Base-by-base conservation (phyloP, 2,113 vertebrate species). In the Epinephelus fuscoguttatus region DNA sequence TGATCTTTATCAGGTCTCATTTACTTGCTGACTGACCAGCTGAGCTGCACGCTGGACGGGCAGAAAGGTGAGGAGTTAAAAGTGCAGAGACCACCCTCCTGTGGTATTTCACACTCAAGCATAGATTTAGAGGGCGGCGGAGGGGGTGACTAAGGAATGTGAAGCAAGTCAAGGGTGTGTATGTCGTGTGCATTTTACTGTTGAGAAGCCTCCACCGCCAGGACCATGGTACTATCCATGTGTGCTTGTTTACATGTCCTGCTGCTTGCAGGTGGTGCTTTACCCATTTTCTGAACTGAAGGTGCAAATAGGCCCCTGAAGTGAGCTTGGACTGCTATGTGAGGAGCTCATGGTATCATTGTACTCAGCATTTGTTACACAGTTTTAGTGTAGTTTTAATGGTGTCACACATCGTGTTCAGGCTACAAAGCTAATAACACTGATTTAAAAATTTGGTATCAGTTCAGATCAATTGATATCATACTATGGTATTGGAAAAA, bases 31-130 rank as follows among this genome's bases (percentile, higher is more conserved):
- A 85, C 71, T 93, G 90, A 89, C 78, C 91, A 88, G 84, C 60
- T 85, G 69, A 72, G 79, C 89, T 86, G 86, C 74, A 78, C 69
- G 91, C 86, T 84, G 57, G 86, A 89, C n/a, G 57, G 78, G 33
- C 68, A 77, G 62, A 86, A 88, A 88, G 82, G 87, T 85, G 87
- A 91, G 84, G 80, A 88, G 90, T 88, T 89, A 88, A 91, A 92
- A 91, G 86, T 88, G 85, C 88, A 92, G 64, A 84, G 86, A 93
- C 89, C 91, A 92, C 90, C 88, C 89, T 91, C 70, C 84, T 82
- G 84, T 77, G 88, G 89, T 91, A 93, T 95, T 93, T 94, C 90
- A 87, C 88, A 89, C 78, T 83, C 76, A 15, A 84, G 75, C 91
- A 92, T 78, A 88, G 92, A 82, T 88, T 93, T 90, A 80, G 77